Conservation (phyloP, 1,140 invertebrate species). For the Chironomus striatipennis region DNA sequence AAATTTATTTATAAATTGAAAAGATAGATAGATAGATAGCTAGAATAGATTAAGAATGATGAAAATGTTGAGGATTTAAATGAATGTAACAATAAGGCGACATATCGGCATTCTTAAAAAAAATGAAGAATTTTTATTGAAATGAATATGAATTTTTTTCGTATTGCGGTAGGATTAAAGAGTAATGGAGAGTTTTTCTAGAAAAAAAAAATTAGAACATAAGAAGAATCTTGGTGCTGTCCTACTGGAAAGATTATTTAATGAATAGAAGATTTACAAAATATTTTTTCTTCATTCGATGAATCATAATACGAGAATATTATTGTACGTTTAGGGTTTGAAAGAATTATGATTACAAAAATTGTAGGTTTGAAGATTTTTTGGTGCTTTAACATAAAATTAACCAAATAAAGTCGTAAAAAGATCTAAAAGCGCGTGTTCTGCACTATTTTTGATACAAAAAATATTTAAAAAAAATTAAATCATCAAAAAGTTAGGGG, state of each 20-base stretch:
- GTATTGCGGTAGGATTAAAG: too few species aligned
- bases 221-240: constrained; percentile 6
- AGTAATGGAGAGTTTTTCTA: too few species aligned
- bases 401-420: too few species aligned
- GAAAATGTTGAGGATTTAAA: neutral
- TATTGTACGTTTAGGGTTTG: too few species aligned
- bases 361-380: too few species aligned
- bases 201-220: neutral
- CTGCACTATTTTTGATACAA: too few species aligned
- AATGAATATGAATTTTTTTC: neutral
- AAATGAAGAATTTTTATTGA: neutral
- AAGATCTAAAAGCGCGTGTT: too few species aligned
- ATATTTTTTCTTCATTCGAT: neutral
- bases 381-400: too few species aligned
- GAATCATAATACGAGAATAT: too few species aligned
- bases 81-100: neutral
- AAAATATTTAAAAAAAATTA: too few species aligned
- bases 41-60: neutral
- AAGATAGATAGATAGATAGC: neutral
- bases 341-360: too few species aligned
- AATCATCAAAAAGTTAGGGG: too few species aligned
- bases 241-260: neutral
- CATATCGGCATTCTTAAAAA: constrained; percentile 2
- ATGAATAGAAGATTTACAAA: neutral
- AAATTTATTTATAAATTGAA: neutral